Percentiles rank a stretch among this genome's conserved stretches.
These are phyloP conservation scores for Ophiothrix spiculata DNA, from an alignment of 35 echinoderm and acorn worm species.

Conservation along the genomic window DNA sequence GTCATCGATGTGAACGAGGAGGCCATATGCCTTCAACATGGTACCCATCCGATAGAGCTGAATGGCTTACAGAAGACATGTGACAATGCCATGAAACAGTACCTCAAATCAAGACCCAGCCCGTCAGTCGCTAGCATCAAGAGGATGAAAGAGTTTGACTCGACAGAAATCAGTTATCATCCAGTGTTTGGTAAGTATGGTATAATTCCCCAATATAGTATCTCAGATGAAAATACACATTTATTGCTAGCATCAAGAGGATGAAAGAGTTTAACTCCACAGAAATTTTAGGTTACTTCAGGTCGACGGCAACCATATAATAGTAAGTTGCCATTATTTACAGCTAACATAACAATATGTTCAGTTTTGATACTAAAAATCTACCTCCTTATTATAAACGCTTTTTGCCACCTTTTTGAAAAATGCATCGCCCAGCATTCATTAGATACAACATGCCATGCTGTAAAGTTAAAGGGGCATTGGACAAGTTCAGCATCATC, in stretches of 20 bases:
- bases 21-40: conserved; percentile 7
- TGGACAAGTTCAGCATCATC: too few relatives aligned
- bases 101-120: conserved; percentile 75
- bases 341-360: too few relatives aligned
- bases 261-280: conserved; percentile 60
- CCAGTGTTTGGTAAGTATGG: conserved; percentile 75
- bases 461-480: too few relatives aligned
- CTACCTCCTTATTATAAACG: too few relatives aligned
- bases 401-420: too few relatives aligned
- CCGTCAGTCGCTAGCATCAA: conserved; percentile 87
- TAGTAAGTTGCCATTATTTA: too few relatives aligned
- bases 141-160: conserved; percentile 68
- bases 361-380: too few relatives aligned
- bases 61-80: conserved; percentile 47
- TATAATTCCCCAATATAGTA: too few relatives aligned
- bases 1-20: conserved; percentile 77
- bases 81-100: conserved; percentile 75
- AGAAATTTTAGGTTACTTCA: too few relatives aligned
- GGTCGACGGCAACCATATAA: too few relatives aligned
- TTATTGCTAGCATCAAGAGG: conserved; percentile 79
- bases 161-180: conserved; percentile 44
- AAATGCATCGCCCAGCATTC: too few relatives aligned
- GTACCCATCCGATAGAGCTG: conserved; percentile 58
- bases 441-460: too few relatives aligned
- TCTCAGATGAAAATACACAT: neutral